Evolutionary conservation across 2,113 vertebrate genomes (phyloP).

Genomic region (Hassar affinis): DNA sequence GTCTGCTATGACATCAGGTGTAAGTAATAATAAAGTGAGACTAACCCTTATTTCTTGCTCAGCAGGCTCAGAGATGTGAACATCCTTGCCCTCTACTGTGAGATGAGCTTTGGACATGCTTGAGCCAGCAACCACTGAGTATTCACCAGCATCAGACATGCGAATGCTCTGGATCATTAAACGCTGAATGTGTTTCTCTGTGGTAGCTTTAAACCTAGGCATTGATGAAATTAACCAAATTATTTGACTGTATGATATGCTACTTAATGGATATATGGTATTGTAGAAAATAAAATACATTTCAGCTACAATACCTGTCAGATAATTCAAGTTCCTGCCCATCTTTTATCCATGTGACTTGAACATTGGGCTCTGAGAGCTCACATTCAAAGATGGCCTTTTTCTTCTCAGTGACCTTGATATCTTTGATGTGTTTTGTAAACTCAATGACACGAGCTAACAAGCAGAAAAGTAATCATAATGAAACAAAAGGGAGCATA

Average conservation of each 20-base stretch:
- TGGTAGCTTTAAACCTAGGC: conserved; percentile 82
- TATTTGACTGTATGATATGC: not conserved
- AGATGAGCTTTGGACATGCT: conserved; percentile 88
- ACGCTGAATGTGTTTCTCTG: conserved; percentile 89
- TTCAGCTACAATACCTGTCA: conserved; percentile 75
- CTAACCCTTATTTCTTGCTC: conserved; percentile 81
- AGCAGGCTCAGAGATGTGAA: conserved; percentile 81
- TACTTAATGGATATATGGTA: not conserved
- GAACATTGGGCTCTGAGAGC: conserved; percentile 91
- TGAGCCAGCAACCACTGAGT: conserved; percentile 91
- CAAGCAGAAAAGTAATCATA: conserved; percentile 30
- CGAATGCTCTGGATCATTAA: conserved; percentile 87
- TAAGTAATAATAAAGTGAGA: no score
- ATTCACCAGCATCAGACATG: conserved; percentile 90
- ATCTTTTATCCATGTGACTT: conserved; percentile 96
- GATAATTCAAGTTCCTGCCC: conserved; percentile 86
- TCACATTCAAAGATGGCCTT: conserved; percentile 95
- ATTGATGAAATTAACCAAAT: no score
- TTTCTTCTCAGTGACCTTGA: conserved; percentile 96
- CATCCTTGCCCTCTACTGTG: conserved; percentile 88
- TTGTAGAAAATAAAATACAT: not conserved
- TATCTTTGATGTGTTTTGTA: conserved; percentile 96
- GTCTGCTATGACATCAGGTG: not conserved
- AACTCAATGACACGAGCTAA: conserved; percentile 95
- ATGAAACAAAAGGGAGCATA: not conserved